Evolutionary conservation across 2,113 vertebrate species (phyloP).

Genomic region (Callithrix jacchus): DNA sequence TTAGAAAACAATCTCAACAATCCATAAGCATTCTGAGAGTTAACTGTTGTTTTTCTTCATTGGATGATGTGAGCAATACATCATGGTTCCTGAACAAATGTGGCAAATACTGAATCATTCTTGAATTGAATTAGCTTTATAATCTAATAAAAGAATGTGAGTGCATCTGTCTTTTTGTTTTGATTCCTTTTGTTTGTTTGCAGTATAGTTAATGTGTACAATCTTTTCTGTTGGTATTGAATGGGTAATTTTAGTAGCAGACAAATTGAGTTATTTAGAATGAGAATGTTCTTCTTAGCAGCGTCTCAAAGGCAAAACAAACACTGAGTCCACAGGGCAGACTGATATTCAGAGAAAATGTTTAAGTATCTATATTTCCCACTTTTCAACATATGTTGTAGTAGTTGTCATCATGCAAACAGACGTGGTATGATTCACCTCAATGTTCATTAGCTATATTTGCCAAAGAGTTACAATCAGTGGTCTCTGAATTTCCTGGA

Average conservation of each 20-base stretch:
- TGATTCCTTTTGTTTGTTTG: slow-evolving; percentile 50
- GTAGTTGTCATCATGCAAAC: background rate
- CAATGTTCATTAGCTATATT: background rate
- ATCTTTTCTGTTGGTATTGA: slow-evolving; percentile 57
- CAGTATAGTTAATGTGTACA: background rate
- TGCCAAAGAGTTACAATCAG: background rate
- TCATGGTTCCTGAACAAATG: background rate
- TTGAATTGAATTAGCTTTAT: slow-evolving; percentile 43
- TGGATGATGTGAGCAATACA: background rate
- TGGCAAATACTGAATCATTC: slow-evolving; percentile 51
- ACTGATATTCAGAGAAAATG: slow-evolving; percentile 1
- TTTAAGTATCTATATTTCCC: slow-evolving; percentile 4
- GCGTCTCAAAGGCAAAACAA: slow-evolving; percentile 33
- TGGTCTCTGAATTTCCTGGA: background rate
- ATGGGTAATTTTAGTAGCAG: slow-evolving; percentile 59
- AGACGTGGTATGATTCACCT: background rate
- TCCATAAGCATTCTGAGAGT: background rate
- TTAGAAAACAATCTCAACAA: background rate
- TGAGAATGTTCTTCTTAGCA: slow-evolving; percentile 39
- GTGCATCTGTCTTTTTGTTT: slow-evolving; percentile 55
- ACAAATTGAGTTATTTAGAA: slow-evolving; percentile 64
- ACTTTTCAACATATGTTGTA: background rate
- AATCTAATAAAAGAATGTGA: slow-evolving; percentile 43
- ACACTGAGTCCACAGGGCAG: background rate
- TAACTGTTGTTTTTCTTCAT: background rate